Evolutionary conservation across 2,797 vertebrate genomes (phyloP), one percentile per base, ranked within the genome.

Genomic region (Alca torda): DNA sequence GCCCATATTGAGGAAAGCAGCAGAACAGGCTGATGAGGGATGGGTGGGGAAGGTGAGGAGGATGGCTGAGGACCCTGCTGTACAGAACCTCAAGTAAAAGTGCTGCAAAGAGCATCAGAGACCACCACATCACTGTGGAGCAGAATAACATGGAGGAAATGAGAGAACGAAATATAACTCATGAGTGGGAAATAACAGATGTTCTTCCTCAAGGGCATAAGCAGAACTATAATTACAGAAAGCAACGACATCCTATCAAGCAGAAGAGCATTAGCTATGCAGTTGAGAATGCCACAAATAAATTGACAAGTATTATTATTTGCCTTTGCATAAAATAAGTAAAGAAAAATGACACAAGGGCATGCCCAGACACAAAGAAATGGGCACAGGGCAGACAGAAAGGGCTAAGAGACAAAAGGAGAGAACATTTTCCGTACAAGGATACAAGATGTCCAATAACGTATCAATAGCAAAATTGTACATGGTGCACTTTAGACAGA

Each of bases 181-280:
- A 51, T 79, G 82, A 90, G 68, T 94, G 92, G 95, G 92, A 96
- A 97, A 92, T 61, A 96, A 88, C 97, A 97, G 97, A 97, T 97
- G 97, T 96, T 97, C 84, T 78, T 84, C 94, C 95, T 97, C 93
- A 94, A 79, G 95, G 97, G 95, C 94, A 90, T 89, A 93, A 91
- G 25, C 90, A 90, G 68, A 87, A 82, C 74, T 61, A 45, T 93
- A 95, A 97, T 95, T 94, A 92, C 91, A 74, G 94, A 93, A 67
- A 91, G 68, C 89, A 96, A 93, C 2, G 15, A 81, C 81, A 50
- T 94, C 63, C 87, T 91, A 92, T 90, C 78, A 95, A 96, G 91
- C 96, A 97, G 92, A 96, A 96, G 60, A 93, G 60, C 56, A 95
- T 94, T 89, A 95, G 51, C 64, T 80, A 82, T 84, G 79, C 78